phyloP scores from a whole-genome alignment of 2,888 invertebrate genomes.

The Hypena proboscidalis region DNA sequence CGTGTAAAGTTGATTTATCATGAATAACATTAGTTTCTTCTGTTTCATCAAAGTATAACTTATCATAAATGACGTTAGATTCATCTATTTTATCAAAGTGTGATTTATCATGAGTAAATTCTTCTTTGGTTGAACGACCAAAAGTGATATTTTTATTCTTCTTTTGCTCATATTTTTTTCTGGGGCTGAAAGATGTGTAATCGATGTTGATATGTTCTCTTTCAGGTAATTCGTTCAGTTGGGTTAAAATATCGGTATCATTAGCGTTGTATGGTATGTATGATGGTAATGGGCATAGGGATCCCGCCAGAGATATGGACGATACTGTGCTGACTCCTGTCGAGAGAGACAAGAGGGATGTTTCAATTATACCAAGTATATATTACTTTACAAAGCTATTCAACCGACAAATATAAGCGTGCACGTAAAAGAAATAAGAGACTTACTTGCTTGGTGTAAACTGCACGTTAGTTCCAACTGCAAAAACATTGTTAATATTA shows the following conservation, averaged over 20 bases:
- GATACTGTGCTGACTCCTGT: slow-evolving; percentile 51
- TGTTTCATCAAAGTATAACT: too few species aligned
- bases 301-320: slow-evolving; percentile 60
- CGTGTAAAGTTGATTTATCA: too few species aligned
- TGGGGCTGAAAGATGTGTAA: slow-evolving; percentile 32
- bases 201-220: slow-evolving; percentile 43
- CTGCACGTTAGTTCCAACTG: slow-evolving; percentile 10
- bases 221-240: slow-evolving; percentile 39
- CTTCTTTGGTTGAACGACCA: too few species aligned
- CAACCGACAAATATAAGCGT: background rate
- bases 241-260: slow-evolving; percentile 18
- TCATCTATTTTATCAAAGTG: too few species aligned
- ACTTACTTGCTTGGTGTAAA: slow-evolving; percentile 26
- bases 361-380: too few species aligned
- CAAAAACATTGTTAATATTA: background rate
- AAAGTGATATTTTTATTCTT: slow-evolving; percentile 22
- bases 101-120: too few species aligned
- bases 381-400: too few species aligned
- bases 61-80: too few species aligned
- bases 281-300: slow-evolving; percentile 46
- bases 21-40: too few species aligned
- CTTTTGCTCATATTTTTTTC: slow-evolving; percentile 5
- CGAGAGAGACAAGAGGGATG: slow-evolving; percentile 5
- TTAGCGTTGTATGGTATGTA: slow-evolving; percentile 52
- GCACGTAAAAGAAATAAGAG: background rate